Base-by-base conservation (phyloP, 2,888 invertebrate genomes). In the Thecocarcelia acutangulata region DNA sequence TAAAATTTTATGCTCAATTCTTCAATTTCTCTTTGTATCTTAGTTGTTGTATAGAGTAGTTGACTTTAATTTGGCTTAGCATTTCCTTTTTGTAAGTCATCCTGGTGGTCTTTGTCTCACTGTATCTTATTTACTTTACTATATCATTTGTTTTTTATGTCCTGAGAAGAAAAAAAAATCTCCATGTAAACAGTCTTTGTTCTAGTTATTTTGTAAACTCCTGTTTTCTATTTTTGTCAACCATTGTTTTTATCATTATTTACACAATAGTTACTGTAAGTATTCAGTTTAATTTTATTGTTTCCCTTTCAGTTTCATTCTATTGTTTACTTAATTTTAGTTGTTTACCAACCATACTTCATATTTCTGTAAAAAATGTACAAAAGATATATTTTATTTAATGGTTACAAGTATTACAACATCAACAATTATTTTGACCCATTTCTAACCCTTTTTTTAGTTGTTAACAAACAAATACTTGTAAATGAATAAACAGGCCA, bases 361-460 rank as follows among this genome's bases (percentile, higher is more conserved):
- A 61, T 52, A 17, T 28, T 72, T 61, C 46, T 58, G 9, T 58
- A 24, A 54, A 42, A 21, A 59, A n/a, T 28, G 9, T 44, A 61
- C n/a, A 33, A 64, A 40, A 42, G 59, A 68, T 44, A 44, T 33
- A 33, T 33, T 8, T 52, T 72, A 28, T 59, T 50, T 69, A 70
- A 70, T 63, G 54, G 63, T 70, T 64, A 59, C 50, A 72, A 78
- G 50, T 73, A 66, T 66, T 72, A 61, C 78, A 68, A 79, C 44
- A 61, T 72, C 52, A 59, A 46, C 78, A 79, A 79, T 73, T 79
- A 79, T 66, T 79, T 21, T 79, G 78, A 79, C 78, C 78, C 63
- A 79, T 79, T 73, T 79, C n/a, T 52, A 72, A 72, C 64, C 78
- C 59, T 44, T 68, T 59, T 74, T 52, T 28, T 48, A 33, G n/a